Evolutionary conservation across 2,888 invertebrate genomes (phyloP).

Genomic region (Rhagonycha fulva): DNA sequence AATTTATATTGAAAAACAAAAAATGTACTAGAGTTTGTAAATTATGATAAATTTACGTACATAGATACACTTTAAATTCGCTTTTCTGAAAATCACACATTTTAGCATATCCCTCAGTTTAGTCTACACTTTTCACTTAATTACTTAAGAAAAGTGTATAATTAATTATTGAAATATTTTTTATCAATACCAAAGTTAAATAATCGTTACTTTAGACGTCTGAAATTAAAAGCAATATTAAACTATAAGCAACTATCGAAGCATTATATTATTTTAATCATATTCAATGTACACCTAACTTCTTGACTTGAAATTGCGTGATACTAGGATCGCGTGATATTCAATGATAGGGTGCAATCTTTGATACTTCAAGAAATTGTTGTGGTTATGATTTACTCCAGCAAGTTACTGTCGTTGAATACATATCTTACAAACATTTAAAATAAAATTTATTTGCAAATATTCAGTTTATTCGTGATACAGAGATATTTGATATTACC

Average conservation of each 20-base stretch:
- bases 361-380: neutral
- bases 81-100: too few relatives aligned
- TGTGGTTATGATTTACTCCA: neutral
- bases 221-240: neutral
- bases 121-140: neutral
- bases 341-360: neutral
- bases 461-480: too few relatives aligned
- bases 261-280: neutral
- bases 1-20: too few relatives aligned
- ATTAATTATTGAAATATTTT: neutral
- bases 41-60: too few relatives aligned
- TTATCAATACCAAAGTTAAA: neutral
- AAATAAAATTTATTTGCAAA: too few relatives aligned
- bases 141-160: neutral
- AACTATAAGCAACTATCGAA: neutral
- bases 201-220: neutral
- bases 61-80: too few relatives aligned
- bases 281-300: neutral
- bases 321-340: neutral
- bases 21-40: too few relatives aligned
- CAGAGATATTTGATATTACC: too few relatives aligned
- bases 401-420: too few relatives aligned
- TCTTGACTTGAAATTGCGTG: neutral
- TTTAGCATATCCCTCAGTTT: too few relatives aligned
- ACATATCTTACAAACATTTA: too few relatives aligned